Conservation (phyloP, 2,888 invertebrate genomes). For the Nephrotoma guestfalica region DNA sequence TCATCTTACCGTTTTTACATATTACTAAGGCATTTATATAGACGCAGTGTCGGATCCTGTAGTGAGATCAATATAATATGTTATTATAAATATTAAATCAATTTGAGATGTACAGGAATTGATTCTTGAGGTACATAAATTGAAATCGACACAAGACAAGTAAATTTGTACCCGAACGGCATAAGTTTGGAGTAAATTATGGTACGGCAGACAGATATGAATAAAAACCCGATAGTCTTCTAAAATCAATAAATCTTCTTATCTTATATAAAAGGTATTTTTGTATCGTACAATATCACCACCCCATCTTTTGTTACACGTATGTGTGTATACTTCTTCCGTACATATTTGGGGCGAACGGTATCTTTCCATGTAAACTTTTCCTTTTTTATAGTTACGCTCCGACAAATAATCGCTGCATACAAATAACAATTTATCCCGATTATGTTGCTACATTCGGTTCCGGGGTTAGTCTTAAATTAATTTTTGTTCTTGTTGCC, state of each 20-base stretch:
- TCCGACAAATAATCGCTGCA: not conserved
- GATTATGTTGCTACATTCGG: too few species aligned
- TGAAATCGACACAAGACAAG: not conserved
- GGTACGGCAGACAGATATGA: not conserved
- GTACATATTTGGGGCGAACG: too few species aligned
- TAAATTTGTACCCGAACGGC: not conserved
- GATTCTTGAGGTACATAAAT: not conserved
- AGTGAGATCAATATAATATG: not conserved
- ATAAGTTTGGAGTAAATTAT: not conserved
- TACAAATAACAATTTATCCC: not conserved
- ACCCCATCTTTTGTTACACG: too few species aligned
- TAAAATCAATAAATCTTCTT: not conserved
- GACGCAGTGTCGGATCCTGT: too few species aligned
- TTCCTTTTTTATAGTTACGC: not conserved
- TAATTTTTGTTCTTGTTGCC: too few species aligned
- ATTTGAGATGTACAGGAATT: not conserved
- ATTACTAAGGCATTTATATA: too few species aligned
- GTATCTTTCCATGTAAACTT: not conserved
- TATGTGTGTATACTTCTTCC: too few species aligned
- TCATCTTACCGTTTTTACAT: too few species aligned
- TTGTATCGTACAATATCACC: not conserved
- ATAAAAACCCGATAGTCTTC: not conserved
- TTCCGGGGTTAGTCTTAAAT: too few species aligned
- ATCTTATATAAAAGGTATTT: not conserved
- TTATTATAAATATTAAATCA: not conserved